A percentile compares a stretch with the other conserved stretches of the same genome.
Conservation (phyloP, 2,113 vertebrate species). For the Sinocyclocheilus maitianheensis region DNA sequence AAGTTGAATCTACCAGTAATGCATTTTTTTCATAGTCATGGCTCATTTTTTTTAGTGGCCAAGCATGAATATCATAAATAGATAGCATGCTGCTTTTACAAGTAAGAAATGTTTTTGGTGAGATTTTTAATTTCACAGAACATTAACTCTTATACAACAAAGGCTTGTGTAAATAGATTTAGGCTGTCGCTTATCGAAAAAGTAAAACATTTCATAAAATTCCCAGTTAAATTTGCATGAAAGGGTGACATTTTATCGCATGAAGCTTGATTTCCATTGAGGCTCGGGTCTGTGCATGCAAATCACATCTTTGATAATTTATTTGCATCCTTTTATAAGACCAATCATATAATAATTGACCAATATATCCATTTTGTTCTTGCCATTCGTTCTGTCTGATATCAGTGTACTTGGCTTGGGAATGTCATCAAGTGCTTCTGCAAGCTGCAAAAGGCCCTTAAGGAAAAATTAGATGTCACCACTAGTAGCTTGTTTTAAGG, state of each 20-base stretch:
- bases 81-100: conserved; percentile 62
- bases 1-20: conserved; percentile 56
- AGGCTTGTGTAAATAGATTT: conserved; percentile 65
- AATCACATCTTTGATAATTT: background rate
- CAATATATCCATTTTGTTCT: background rate
- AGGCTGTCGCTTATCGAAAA: conserved; percentile 61
- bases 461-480: conserved; percentile 28
- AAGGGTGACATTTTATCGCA: conserved; percentile 45
- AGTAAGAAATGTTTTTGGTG: conserved; percentile 60
- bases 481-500: conserved; percentile 49
- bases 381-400: background rate
- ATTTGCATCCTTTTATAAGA: background rate
- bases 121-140: conserved; percentile 73
- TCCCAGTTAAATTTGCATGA: conserved; percentile 53
- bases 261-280: conserved; percentile 35
- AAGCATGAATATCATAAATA: conserved; percentile 65
- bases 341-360: background rate
- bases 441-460: conserved; percentile 14
- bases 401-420: background rate
- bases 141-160: conserved; percentile 71
- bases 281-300: background rate
- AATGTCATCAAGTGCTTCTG: background rate
- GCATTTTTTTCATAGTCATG: conserved; percentile 59
- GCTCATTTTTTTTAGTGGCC: conserved; percentile 65
- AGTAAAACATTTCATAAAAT: conserved; percentile 58